Base-by-base conservation (phyloP, 2,888 invertebrate species). In the Mesodorylaimus sp. region DNA sequence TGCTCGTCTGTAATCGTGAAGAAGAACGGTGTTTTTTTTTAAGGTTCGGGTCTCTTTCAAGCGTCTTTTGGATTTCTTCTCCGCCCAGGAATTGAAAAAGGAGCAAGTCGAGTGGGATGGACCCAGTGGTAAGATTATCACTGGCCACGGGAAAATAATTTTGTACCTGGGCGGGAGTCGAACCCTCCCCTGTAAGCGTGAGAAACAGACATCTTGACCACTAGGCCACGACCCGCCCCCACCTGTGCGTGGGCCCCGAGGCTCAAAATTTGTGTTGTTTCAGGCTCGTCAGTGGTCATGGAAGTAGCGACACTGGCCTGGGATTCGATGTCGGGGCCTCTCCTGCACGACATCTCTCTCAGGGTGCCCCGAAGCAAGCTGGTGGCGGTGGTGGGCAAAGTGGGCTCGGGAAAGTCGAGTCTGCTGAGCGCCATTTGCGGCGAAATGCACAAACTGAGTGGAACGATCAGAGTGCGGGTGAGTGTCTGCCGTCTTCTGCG, bases 361-460 rank as follows among this genome's bases (percentile, higher is more conserved):
- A 55, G 55, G 2, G 67, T 69, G 1, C 57, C 59, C 28, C 56
- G 62, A 3, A 70, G 70, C 2, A 63, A 71, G 46, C 70, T 77
- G 47, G 78, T 81, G 57, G 84, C 82, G 1, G 74, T 89, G n/a
- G 80, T 88, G 52, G 88, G 88, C 10, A 79, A 85, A 0, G 86
- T 88, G 13, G 89, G 88, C 7, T 75, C 83, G 29, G 89, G 88
- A 61, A 89, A 83, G 27, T 67, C 66, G 7, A 88, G 88, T 41
- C 74, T 93, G 29, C 72, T 91, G 36, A 79, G 85, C 2, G 87
- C 89, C 0, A 72, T 86, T 52, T 75, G 89, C 3, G 77, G 88
- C 60, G 88, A 89, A 43, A 43, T 43, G 26, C 26, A 43, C 5
- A 43, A 48, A 47, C 3, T 37, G 3, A 23, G 21, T 19, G 50